phyloP scores from a whole-genome alignment of 2,888 invertebrate species.

The Drosophila lacicola region DNA sequence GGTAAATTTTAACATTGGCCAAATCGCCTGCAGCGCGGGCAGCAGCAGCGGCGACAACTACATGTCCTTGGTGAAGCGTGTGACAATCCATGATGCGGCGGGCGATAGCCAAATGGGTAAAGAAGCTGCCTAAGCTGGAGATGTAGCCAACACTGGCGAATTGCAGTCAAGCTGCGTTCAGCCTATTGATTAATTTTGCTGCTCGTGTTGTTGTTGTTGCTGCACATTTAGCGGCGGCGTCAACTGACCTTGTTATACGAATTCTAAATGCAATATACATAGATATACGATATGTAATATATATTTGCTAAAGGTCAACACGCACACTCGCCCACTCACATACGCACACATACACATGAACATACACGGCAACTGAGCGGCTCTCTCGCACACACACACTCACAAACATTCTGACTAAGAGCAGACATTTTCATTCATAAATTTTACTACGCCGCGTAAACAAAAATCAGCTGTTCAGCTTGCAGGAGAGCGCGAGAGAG shows the following conservation, averaged over 20 bases:
- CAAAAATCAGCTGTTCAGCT: conserved; percentile 75
- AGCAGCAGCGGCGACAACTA: conserved; percentile 84
- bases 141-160: conserved; percentile 6
- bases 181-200: conserved; percentile 53
- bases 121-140: conserved; percentile 6
- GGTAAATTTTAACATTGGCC: conserved; percentile 72
- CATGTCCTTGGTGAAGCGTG: conserved; percentile 84
- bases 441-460: conserved; percentile 67
- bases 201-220: conserved; percentile 28
- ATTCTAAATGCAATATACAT: conserved; percentile 71
- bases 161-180: conserved; percentile 25
- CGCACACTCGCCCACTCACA: conserved; percentile 43
- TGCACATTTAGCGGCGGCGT: conserved; percentile 50
- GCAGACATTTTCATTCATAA: conserved; percentile 75
- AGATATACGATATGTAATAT: conserved; percentile 62
- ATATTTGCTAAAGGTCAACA: conserved; percentile 77
- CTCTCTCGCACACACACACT: conserved; percentile 38
- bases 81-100: conserved; percentile 66
- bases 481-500: conserved; percentile 8
- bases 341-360: conserved; percentile 26
- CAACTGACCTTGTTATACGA: conserved; percentile 73
- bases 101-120: conserved; percentile 31
- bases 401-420: conserved; percentile 15
- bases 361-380: conserved; percentile 23
- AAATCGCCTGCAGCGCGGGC: conserved; percentile 76